Evolutionary conservation across 2,797 vertebrate genomes (phyloP).

Genomic region (Tiaroga cobitis): DNA sequence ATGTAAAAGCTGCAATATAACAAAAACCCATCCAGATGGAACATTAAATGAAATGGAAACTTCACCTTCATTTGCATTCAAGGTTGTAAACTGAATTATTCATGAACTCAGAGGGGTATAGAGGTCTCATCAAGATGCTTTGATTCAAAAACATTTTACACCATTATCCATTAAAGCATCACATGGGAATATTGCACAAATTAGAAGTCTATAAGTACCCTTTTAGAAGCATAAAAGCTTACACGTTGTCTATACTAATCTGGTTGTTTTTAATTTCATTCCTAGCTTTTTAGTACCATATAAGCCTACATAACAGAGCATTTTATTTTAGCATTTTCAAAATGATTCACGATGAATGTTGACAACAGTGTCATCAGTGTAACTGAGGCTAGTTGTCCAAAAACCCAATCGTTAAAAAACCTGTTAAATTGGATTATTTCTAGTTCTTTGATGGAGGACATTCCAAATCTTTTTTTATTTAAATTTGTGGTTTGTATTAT

Average conservation of each 20-base stretch:
- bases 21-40: constrained; percentile 43
- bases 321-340: neutral
- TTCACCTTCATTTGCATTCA: constrained; percentile 40
- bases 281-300: neutral
- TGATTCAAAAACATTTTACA: constrained; percentile 36
- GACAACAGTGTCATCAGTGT: neutral
- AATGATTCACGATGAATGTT: neutral
- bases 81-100: constrained; percentile 47
- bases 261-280: neutral
- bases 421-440: constrained; percentile 7
- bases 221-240: constrained; percentile 31
- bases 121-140: constrained; percentile 47
- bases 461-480: neutral
- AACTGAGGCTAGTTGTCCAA: neutral
- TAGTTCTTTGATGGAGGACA: constrained; percentile 25
- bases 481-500: constrained; percentile 36
- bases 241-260: neutral
- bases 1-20: constrained; percentile 37
- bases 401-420: constrained; percentile 27
- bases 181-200: constrained; percentile 18
- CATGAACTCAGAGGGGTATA: constrained; percentile 39
- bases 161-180: constrained; percentile 36
- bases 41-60: constrained; percentile 40
- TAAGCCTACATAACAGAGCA: neutral
- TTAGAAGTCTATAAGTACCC: constrained; percentile 24